phyloP scores from a whole-genome alignment of 2,888 invertebrate genomes.

The Anticlea derivata region DNA sequence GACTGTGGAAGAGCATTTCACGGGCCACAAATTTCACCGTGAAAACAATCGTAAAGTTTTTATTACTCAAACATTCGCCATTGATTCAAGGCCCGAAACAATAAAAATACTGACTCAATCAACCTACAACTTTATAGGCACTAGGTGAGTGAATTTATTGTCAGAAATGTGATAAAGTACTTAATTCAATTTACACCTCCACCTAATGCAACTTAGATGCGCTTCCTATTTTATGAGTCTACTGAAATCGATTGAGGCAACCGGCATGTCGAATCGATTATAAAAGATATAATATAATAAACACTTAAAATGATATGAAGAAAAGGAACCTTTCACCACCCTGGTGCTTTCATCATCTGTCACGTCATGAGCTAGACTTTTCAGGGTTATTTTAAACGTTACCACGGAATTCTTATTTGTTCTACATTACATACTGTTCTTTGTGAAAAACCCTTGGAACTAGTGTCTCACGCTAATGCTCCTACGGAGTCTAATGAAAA shows the following conservation, averaged over 20 bases:
- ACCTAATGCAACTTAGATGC: constrained; percentile 43
- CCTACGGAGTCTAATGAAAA: too few species aligned
- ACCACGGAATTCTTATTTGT: too few species aligned
- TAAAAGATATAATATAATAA: too few species aligned
- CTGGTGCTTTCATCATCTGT: too few species aligned
- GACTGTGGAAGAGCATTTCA: constrained; percentile 72
- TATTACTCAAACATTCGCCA: constrained; percentile 81
- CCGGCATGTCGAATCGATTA: too few species aligned
- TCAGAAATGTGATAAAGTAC: constrained; percentile 66
- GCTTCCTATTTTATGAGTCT: constrained; percentile 23
- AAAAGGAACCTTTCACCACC: too few species aligned
- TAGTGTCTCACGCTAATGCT: too few species aligned
- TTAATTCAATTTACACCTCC: constrained; percentile 75
- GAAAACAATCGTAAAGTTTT: constrained; percentile 82
- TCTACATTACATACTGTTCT: too few species aligned
- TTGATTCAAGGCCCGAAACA: constrained; percentile 80
- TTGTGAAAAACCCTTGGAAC: too few species aligned
- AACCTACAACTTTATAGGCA: constrained; percentile 77
- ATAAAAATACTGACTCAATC: constrained; percentile 84
- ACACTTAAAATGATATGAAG: too few species aligned
- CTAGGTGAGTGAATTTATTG: constrained; percentile 78
- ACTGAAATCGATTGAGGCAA: background rate
- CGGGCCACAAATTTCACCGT: constrained; percentile 80
- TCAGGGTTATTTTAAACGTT: too few species aligned
- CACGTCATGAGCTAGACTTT: too few species aligned